phyloP scores from a whole-genome alignment of 2,888 invertebrate genomes.

The Scotopteryx bipunctaria region DNA sequence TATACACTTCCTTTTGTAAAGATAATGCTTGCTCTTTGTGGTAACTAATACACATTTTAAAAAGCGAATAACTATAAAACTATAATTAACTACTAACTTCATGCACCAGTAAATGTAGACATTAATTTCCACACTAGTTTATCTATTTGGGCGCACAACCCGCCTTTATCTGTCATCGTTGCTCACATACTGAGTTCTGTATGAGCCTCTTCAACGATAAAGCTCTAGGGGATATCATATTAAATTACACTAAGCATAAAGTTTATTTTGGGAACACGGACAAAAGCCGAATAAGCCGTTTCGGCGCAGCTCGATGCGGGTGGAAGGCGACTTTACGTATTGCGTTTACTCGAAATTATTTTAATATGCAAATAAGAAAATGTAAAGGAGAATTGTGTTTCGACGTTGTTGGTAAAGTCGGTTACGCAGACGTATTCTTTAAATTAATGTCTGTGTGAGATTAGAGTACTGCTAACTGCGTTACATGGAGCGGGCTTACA shows the following conservation, averaged over 20 bases:
- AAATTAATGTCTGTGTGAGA: slow-evolving; percentile 81
- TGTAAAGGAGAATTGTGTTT: slow-evolving; percentile 81
- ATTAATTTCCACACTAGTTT: slow-evolving; percentile 84
- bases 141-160: slow-evolving; percentile 82
- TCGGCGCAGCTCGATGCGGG: slow-evolving; percentile 48
- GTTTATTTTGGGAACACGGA: slow-evolving; percentile 52
- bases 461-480: slow-evolving; percentile 82
- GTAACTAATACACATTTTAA: slow-evolving; percentile 73
- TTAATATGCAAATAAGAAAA: slow-evolving; percentile 84
- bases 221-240: slow-evolving; percentile 47
- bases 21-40: slow-evolving; percentile 79
- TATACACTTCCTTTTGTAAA: slow-evolving; percentile 76
- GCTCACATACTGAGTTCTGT: slow-evolving; percentile 56
- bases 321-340: slow-evolving; percentile 77
- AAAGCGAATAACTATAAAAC: slow-evolving; percentile 79
- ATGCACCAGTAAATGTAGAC: slow-evolving; percentile 84
- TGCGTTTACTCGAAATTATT: slow-evolving; percentile 82
- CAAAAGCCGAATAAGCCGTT: slow-evolving; percentile 53
- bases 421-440: slow-evolving; percentile 82
- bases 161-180: slow-evolving; percentile 83
- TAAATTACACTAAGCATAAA: slow-evolving; percentile 49
- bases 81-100: slow-evolving; percentile 82
- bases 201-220: slow-evolving; percentile 57
- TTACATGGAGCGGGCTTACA: slow-evolving; percentile 78
- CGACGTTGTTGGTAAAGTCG: slow-evolving; percentile 75